Evolutionary conservation across 2,888 invertebrate genomes (phyloP).

Genomic region (Pycnomerus fuliginosus): DNA sequence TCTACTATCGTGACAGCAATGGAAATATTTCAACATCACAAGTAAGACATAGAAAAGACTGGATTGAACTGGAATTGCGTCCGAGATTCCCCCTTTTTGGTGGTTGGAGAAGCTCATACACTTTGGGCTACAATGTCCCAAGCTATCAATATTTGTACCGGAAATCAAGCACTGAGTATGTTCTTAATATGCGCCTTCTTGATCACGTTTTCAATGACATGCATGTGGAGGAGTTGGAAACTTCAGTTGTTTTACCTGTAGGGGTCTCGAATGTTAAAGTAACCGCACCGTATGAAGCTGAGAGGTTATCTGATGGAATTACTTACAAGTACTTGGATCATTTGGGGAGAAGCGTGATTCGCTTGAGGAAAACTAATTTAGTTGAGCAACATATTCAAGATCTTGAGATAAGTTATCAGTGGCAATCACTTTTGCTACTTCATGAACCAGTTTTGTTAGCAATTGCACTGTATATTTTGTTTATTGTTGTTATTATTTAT

Average conservation of each 20-base stretch:
- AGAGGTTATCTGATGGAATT: conserved; percentile 70
- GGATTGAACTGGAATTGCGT: conserved; percentile 92
- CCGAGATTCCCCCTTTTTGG: conserved; percentile 98
- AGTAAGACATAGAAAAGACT: conserved; percentile 83
- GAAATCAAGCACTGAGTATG: conserved; percentile 69
- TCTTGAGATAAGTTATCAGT: conserved; percentile 86
- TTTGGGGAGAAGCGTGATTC: conserved; percentile 86
- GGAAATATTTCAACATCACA: conserved; percentile 98
- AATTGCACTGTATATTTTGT: conserved; percentile 84
- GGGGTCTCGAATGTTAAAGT: conserved; percentile 82
- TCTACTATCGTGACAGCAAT: conserved; percentile 97
- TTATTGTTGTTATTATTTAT: conserved; percentile 89
- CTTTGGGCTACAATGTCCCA: conserved; percentile 90
- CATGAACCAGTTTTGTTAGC: conserved; percentile 92
- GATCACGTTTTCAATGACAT: conserved; percentile 98
- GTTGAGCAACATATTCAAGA: conserved; percentile 97
- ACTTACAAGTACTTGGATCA: conserved; percentile 95
- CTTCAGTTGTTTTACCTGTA: conserved; percentile 93
- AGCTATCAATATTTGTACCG: conserved; percentile 93
- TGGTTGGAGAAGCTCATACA: conserved; percentile 98
- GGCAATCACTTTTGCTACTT: conserved; percentile 81
- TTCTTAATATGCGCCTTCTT: conserved; percentile 89
- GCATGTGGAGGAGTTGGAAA: conserved; percentile 84
- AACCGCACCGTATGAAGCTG: conserved; percentile 77
- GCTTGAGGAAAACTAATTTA: conserved; percentile 78